Conservation (phyloP, 2,113 vertebrate species). For the Ramphastos sulfuratus region DNA sequence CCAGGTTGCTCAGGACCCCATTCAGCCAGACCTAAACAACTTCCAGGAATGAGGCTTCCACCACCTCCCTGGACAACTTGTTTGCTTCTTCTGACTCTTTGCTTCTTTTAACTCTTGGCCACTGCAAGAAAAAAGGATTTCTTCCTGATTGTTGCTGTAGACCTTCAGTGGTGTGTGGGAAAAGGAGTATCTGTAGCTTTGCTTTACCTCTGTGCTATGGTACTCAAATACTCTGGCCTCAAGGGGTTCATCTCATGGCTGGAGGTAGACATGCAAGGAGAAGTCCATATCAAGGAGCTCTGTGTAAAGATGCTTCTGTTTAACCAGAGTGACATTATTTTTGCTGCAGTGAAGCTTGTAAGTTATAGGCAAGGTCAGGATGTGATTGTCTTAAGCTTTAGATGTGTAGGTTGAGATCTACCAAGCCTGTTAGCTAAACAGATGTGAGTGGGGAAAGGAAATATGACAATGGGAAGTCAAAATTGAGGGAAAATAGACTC, state of each 20-base stretch:
- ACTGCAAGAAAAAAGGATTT: too few species aligned
- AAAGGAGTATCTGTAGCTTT: background rate
- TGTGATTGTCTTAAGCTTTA: background rate
- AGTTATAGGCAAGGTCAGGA: background rate
- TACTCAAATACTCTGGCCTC: background rate
- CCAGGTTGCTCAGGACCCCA: too few species aligned
- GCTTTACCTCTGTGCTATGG: fast-evolving
- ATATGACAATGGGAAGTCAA: background rate
- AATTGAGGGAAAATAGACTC: background rate
- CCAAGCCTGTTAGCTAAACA: background rate
- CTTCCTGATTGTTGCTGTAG: background rate
- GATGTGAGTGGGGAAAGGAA: background rate
- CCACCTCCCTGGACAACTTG: too few species aligned
- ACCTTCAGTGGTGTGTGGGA: background rate
- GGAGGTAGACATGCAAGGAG: background rate
- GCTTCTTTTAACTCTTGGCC: too few species aligned
- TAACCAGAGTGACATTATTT: background rate
- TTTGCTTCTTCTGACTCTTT: too few species aligned
- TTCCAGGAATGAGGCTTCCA: too few species aligned
- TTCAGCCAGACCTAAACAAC: too few species aligned
- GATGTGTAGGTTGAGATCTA: background rate
- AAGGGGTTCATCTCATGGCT: background rate
- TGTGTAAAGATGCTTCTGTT: background rate
- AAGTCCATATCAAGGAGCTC: background rate
- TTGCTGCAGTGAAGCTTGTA: background rate